These are phyloP conservation scores for Oreochromis grahami DNA, from an alignment of 2,797 vertebrate genomes.

Conservation along the genomic window DNA sequence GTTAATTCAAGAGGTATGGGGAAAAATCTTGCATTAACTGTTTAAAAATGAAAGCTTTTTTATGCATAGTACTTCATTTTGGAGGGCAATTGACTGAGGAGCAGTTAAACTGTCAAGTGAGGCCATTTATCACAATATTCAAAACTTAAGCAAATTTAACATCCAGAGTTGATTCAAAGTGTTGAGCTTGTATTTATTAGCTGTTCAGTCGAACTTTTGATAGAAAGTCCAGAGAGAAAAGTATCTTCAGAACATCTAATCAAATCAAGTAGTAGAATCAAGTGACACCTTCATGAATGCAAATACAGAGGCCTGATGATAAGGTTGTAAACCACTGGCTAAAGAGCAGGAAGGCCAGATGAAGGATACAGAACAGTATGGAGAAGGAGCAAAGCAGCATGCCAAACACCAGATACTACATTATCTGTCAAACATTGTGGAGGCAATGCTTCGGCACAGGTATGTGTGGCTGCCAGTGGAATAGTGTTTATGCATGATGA, in stretches of 20 bases:
- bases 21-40: background rate
- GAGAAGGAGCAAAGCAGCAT: background rate
- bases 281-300: background rate
- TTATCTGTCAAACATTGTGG: background rate
- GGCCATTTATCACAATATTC: background rate
- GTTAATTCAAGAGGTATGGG: background rate
- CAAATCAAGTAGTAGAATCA: background rate
- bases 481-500: background rate
- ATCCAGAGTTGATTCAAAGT: background rate
- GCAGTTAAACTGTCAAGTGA: background rate
- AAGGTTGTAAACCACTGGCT: background rate
- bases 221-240: background rate
- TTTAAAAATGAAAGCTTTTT: background rate
- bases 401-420: background rate
- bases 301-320: background rate
- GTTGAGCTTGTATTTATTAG: background rate
- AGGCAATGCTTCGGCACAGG: background rate
- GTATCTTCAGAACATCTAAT: background rate
- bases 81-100: background rate
- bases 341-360: background rate
- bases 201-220: background rate
- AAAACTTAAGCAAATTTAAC: background rate
- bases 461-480: background rate
- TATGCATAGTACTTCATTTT: background rate
- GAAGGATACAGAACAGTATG: background rate